phyloP scores from a whole-genome alignment of 2,797 vertebrate genomes.

The Micropoecilia bifurca region DNA sequence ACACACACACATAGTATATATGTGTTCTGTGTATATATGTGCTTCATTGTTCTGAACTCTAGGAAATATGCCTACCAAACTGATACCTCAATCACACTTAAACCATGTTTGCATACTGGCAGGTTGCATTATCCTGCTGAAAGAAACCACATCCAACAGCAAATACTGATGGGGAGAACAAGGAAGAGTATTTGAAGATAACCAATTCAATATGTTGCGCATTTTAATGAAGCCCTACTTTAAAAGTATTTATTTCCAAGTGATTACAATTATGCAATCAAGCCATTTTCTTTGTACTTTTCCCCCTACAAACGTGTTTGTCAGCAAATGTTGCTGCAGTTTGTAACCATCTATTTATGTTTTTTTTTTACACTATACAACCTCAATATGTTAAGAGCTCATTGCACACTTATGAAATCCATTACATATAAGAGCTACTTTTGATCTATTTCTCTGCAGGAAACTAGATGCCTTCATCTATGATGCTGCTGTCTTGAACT shows the following conservation, averaged over 20 bases:
- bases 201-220: neutral
- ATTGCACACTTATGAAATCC: neutral
- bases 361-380: neutral
- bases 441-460: constrained; percentile 70
- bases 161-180: neutral
- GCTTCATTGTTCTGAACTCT: neutral
- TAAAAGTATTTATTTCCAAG: neutral
- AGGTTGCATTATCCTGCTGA: neutral
- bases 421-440: neutral
- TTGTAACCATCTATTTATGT: neutral
- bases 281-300: neutral
- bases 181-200: neutral
- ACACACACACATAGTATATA: too few species aligned
- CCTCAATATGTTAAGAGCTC: neutral
- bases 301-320: neutral
- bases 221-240: neutral
- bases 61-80: neutral
- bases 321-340: neutral
- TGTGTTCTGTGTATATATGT: too few species aligned
- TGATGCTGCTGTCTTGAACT: constrained; percentile 95
- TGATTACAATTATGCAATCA: neutral
- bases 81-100: neutral
- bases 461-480: constrained; percentile 99
- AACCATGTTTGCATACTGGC: neutral
- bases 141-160: neutral